A percentile compares a stretch with the other conserved stretches of the same genome.
Conservation (phyloP, 1,140 invertebrate genomes). For the Papilio xuthus region DNA sequence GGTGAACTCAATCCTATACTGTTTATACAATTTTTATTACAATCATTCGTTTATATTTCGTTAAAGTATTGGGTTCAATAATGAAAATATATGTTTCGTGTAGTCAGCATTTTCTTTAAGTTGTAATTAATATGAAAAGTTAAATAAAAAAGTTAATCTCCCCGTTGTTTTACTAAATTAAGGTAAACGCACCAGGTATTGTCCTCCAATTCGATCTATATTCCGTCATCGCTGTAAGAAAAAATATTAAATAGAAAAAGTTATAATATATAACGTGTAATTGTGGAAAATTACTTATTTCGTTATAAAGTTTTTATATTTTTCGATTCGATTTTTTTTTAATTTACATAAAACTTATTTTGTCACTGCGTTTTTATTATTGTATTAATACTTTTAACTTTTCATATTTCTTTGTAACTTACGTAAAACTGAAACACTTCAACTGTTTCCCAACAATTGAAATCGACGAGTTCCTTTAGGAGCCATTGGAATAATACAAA, state of each 20-base stretch:
- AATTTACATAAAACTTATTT: neutral
- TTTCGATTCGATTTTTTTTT: too few relatives aligned
- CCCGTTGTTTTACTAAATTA: too few relatives aligned
- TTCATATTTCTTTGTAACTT: neutral
- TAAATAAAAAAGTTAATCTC: too few relatives aligned
- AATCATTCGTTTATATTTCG: neutral
- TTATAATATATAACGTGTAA: too few relatives aligned
- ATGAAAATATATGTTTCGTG: neutral
- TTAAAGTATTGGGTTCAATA: neutral
- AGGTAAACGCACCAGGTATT: too few relatives aligned
- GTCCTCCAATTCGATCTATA: too few relatives aligned
- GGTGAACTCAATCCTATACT: constrained; percentile 5
- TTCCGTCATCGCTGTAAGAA: too few relatives aligned
- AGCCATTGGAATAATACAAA: constrained; percentile 26
- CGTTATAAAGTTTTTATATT: too few relatives aligned
- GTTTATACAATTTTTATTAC: neutral
- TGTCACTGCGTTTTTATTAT: neutral
- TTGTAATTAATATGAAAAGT: too few relatives aligned
- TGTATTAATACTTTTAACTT: neutral
- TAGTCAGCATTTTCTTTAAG: too few relatives aligned
- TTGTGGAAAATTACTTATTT: too few relatives aligned
- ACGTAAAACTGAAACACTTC: neutral
- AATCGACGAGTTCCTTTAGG: constrained; percentile 18
- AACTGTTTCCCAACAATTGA: constrained; percentile 11
- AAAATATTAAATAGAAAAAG: too few relatives aligned